Evolutionary conservation across 37 sponge, comb jelly and placozoan species (phyloP), one percentile per base, ranked within the genome.

Genomic region (Beroe ovata): DNA sequence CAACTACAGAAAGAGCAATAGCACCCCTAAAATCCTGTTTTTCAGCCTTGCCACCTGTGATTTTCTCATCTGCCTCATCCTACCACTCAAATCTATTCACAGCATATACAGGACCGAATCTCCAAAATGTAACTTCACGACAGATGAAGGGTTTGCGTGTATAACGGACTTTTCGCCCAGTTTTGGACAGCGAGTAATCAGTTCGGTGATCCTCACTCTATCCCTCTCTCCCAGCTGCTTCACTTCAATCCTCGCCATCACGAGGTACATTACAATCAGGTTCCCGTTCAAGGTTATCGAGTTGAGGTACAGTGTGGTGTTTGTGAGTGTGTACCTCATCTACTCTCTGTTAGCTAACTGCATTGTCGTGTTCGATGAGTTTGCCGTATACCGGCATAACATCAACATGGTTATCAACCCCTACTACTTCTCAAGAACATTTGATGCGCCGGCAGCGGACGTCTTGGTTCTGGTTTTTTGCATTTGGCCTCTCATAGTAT

Each of bases 1-100:
- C 54, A 77, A 77, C 54, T 42, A 25, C 84, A 16, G 84, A 3
- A 77, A 77, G 28, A 77, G 33, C 36, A 77, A 77, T 25, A 42
- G 54, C 23, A 77, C 41, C 84, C 84, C 84, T n/a, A 77, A 77
- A 19, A 4, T 42, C 42, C 84, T 77, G 54, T 77, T 77, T 54
- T 42, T 77, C 54, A 77, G 16, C 54, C 47, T 77, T 0, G 35
- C 84, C 4, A 36, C 84, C n/a, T 21, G 22, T 19, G 84, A 77
- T 29, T 77, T 77, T 40, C 3, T 77, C 0, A 77, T 35, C 0
- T 42, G 54, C 54, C 11, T 77, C 41, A 41, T 77, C 47, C 8
- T 77, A 4, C 54, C 84, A 1, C 41, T 42, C 42, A 77, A 77
- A 42, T 42, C 42, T 54, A 77, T 77, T 14, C 26, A 42, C 35